phyloP scores from a whole-genome alignment of 2,113 vertebrate species.

The Plectropomus leopardus region DNA sequence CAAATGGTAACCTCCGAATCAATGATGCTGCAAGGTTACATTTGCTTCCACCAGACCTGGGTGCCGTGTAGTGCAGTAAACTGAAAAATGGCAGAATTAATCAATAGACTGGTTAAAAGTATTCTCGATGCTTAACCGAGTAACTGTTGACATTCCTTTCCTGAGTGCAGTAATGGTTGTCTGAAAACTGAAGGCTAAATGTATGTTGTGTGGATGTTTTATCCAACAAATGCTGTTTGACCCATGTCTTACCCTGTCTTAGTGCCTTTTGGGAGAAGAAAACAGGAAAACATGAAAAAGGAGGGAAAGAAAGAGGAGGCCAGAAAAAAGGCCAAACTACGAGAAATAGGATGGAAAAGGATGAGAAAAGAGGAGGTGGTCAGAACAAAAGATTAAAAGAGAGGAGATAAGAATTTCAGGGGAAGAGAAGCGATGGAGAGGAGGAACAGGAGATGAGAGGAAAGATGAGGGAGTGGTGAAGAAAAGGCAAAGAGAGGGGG shows the following conservation, averaged over 20 bases:
- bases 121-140: too few species aligned
- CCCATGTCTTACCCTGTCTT: background rate
- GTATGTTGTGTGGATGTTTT: background rate
- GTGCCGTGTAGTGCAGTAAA: too few species aligned
- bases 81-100: too few species aligned
- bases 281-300: background rate
- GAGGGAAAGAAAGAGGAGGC: background rate
- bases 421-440: constrained; percentile 2
- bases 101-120: too few species aligned
- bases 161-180: too few species aligned
- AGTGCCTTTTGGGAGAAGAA: background rate
- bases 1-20: too few species aligned
- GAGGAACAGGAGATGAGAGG: constrained; percentile 20
- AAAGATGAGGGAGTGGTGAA: constrained; percentile 36
- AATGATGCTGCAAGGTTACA: too few species aligned
- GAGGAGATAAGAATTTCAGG: constrained; percentile 16
- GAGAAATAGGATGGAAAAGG: background rate
- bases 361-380: constrained; percentile 7
- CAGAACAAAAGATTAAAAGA: constrained; percentile 18
- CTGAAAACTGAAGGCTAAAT: background rate
- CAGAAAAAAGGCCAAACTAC: background rate
- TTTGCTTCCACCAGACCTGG: too few species aligned
- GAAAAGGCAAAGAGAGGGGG: constrained; percentile 17
- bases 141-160: too few species aligned
- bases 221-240: constrained; percentile 5